Conservation (phyloP, 2,113 vertebrate genomes). For the Aphyosemion australe region DNA sequence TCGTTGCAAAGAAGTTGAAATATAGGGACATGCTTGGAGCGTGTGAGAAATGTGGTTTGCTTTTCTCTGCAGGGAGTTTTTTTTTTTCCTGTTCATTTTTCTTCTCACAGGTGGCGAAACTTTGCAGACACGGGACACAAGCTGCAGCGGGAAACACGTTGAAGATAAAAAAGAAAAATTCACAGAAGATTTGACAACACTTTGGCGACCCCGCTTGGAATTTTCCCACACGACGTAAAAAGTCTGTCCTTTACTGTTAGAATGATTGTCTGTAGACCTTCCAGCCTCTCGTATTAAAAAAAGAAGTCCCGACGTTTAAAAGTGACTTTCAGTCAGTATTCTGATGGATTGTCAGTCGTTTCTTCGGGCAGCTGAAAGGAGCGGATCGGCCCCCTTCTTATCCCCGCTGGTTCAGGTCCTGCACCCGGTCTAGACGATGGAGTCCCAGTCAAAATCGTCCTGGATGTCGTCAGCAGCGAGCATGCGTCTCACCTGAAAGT, state of each 20-base stretch:
- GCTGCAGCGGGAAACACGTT: constrained; percentile 20
- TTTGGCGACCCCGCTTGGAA: constrained; percentile 52
- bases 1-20: constrained; percentile 8
- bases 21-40: constrained; percentile 1
- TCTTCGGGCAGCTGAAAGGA: constrained; percentile 41
- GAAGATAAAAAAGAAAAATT: constrained; percentile 34
- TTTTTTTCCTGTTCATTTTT: constrained; percentile 6
- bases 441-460: constrained; percentile 92
- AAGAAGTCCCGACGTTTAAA: constrained; percentile 39
- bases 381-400: constrained; percentile 29
- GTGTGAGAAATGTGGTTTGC: not conserved
- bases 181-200: constrained; percentile 54
- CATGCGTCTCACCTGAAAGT: constrained; percentile 87
- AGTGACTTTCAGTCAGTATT: constrained; percentile 27
- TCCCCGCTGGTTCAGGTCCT: constrained; percentile 3
- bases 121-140: constrained; percentile 26
- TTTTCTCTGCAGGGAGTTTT: constrained; percentile 6
- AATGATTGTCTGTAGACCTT: constrained; percentile 85
- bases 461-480: constrained; percentile 87
- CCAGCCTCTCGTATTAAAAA: constrained; percentile 25
- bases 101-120: constrained; percentile 10
- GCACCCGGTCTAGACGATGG: constrained; percentile 81
- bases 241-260: constrained; percentile 20
- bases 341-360: constrained; percentile 68
- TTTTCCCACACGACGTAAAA: constrained; percentile 22